Conservation (phyloP, 53 echinoderm and acorn worm species). For the Henricia sp. region DNA sequence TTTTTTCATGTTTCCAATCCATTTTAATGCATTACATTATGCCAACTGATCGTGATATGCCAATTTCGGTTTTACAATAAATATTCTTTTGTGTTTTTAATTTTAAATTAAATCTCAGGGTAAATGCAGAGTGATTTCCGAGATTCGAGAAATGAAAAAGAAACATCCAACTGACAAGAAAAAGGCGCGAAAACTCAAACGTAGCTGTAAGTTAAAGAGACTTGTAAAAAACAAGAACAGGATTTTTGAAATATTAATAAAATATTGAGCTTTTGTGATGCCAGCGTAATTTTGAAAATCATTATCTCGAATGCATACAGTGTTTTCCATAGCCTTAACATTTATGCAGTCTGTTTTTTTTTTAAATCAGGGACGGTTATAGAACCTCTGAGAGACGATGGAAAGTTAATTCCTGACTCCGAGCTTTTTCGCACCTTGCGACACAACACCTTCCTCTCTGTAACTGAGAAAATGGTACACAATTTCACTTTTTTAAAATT, state of each 20-base stretch:
- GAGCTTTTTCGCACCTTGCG: slow-evolving; percentile 5
- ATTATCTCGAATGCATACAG: no score
- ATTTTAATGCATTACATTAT: no score
- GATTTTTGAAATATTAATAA: no score
- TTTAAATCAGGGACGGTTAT: background rate
- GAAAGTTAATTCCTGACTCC: slow-evolving; percentile 13
- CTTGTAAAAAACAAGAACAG: no score
- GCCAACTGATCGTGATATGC: no score
- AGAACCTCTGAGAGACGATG: slow-evolving; percentile 17
- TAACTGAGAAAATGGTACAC: no score
- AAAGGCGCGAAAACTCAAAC: slow-evolving; percentile 38
- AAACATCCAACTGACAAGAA: slow-evolving; percentile 8
- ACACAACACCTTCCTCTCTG: slow-evolving; percentile 38
- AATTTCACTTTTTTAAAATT: no score
- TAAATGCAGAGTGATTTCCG: slow-evolving; percentile 82
- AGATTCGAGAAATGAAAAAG: slow-evolving; percentile 70
- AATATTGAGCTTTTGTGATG: no score
- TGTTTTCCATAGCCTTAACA: no score
- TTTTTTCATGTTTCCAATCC: no score
- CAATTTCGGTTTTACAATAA: background rate
- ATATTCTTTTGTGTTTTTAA: background rate
- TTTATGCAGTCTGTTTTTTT: no score
- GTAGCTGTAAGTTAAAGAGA: slow-evolving; percentile 82
- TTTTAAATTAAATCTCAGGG: slow-evolving; percentile 81
- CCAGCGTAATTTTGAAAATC: no score